phyloP scores from a whole-genome alignment of 2,113 vertebrate genomes.

The Albula glossodonta region DNA sequence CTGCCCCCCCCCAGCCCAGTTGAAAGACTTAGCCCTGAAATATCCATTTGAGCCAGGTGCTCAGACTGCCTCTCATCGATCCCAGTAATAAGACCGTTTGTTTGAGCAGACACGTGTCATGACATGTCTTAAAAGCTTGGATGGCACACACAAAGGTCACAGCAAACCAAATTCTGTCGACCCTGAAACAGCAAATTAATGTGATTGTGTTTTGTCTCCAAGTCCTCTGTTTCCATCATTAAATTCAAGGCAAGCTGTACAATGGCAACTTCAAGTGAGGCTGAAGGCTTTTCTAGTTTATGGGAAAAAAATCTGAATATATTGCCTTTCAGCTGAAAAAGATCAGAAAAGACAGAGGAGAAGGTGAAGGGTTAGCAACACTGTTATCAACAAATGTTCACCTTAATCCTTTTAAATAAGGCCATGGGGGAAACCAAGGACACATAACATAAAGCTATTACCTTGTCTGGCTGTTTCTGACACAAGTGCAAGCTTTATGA shows the following conservation, averaged over 20 bases:
- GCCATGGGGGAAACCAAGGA: too few relatives aligned
- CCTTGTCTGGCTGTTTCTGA: too few relatives aligned
- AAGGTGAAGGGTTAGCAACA: too few relatives aligned
- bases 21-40: neutral
- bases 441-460: too few relatives aligned
- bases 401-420: too few relatives aligned
- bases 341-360: too few relatives aligned
- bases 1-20: neutral
- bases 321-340: too few relatives aligned
- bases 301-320: neutral
- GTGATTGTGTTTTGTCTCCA: constrained; percentile 8
- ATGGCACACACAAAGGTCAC: neutral
- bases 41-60: neutral
- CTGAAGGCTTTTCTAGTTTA: constrained; percentile 17
- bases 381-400: too few relatives aligned
- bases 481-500: too few relatives aligned
- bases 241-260: constrained; percentile 10
- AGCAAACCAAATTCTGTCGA: neutral
- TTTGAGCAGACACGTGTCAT: neutral
- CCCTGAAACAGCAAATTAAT: neutral
- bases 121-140: neutral
- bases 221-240: constrained; percentile 20
- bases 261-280: constrained; percentile 33
- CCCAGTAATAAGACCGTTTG: neutral
- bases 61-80: neutral